phyloP scores from a whole-genome alignment of 1,140 invertebrate species.

The Chrysomallon squamiferum region DNA sequence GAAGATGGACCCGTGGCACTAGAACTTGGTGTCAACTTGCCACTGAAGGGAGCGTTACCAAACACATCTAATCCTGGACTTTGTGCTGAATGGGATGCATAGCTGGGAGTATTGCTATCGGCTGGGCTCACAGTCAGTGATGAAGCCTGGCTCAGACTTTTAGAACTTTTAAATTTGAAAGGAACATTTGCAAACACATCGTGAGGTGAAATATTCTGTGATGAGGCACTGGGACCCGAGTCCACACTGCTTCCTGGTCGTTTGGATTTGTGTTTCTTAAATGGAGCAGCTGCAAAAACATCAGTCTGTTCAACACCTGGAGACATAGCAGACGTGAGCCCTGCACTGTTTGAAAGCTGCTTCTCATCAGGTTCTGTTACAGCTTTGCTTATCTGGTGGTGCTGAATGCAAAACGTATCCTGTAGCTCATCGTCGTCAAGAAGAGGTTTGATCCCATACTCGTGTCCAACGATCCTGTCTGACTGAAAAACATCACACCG shows the following conservation, averaged over 20 bases:
- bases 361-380: not conserved
- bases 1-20: conserved; percentile 58
- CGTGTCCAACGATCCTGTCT: conserved; percentile 74
- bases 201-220: conserved; percentile 5
- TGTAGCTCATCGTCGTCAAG: conserved; percentile 80
- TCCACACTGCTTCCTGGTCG: conserved; percentile 27
- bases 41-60: conserved; percentile 75
- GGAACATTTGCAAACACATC: conserved; percentile 46
- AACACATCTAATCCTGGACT: conserved; percentile 70
- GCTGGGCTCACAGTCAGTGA: conserved; percentile 1
- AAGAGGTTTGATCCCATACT: conserved; percentile 80
- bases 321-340: conserved; percentile 11
- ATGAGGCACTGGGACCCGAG: conserved; percentile 12
- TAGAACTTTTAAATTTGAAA: conserved; percentile 27
- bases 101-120: not conserved
- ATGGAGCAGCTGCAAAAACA: conserved; percentile 62
- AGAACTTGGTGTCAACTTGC: conserved; percentile 24
- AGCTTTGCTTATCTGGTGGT: conserved; percentile 15
- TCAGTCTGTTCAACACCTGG: conserved; percentile 33
- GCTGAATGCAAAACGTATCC: conserved; percentile 64
- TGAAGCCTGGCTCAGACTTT: conserved; percentile 14
- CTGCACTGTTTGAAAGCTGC: conserved; percentile 5
- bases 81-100: conserved; percentile 1
- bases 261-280: conserved; percentile 45
- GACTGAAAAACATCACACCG: conserved; percentile 3